Evolutionary conservation across 2,797 vertebrate species (phyloP).

Genomic region (Ictinia mississippiensis): DNA sequence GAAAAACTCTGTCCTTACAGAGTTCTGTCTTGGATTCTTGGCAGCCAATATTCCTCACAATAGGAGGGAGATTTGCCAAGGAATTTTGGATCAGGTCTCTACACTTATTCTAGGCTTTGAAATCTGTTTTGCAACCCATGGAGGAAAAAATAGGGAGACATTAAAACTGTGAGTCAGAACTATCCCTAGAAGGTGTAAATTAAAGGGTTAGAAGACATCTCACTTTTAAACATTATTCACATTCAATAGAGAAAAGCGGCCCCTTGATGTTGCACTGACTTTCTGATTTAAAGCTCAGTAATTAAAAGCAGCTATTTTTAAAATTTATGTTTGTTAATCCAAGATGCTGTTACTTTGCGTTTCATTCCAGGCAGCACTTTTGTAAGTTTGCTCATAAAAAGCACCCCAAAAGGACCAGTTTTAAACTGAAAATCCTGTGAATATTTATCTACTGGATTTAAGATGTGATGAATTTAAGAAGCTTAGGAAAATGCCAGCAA

Average conservation of each 20-base stretch:
- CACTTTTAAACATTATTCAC: constrained; percentile 50
- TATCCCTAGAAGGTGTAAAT: constrained; percentile 56
- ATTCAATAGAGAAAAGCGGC: constrained; percentile 37
- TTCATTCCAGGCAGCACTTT: constrained; percentile 48
- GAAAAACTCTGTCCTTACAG: background rate
- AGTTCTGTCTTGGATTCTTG: background rate
- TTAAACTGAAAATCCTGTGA: constrained; percentile 62
- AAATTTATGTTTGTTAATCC: constrained; percentile 69
- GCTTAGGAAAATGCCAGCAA: constrained; percentile 62
- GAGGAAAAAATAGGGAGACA: constrained; percentile 3
- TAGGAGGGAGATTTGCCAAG: constrained; percentile 16
- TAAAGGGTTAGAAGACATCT: constrained; percentile 61
- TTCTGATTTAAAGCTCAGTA: constrained; percentile 68
- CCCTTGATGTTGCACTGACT: constrained; percentile 33
- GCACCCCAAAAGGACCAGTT: constrained; percentile 53
- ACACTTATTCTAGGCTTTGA: constrained; percentile 7
- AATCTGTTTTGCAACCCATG: background rate
- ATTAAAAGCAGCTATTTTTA: constrained; percentile 71
- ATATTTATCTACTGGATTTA: constrained; percentile 70
- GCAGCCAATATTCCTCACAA: constrained; percentile 11
- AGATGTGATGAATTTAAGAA: constrained; percentile 62
- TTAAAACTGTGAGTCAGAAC: constrained; percentile 37
- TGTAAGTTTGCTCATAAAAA: constrained; percentile 32
- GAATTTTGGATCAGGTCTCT: constrained; percentile 25
- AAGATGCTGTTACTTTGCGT: constrained; percentile 45